Conservation (phyloP, 2,797 vertebrate genomes). For the Hydrocynus forskahlii region DNA sequence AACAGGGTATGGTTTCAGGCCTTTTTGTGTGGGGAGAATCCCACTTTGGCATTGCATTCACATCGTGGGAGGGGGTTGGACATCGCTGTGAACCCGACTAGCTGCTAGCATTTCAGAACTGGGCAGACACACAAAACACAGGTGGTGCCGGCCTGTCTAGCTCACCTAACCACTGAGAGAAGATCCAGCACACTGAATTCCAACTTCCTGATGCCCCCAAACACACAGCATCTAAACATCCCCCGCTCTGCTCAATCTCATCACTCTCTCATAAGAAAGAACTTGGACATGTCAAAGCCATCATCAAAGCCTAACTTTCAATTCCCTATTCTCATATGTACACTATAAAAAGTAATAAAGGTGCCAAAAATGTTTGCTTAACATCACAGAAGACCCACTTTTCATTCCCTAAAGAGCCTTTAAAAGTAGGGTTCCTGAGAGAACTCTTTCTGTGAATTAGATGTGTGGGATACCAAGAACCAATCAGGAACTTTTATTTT, state of each 20-base stretch:
- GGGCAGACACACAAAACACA: slow-evolving; percentile 57
- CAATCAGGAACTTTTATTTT: not conserved
- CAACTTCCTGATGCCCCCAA: not conserved
- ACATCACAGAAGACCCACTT: no score
- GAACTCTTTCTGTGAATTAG: not conserved
- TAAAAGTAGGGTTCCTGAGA: not conserved
- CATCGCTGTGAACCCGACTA: slow-evolving; percentile 37
- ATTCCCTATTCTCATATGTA: no score
- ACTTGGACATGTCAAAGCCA: not conserved
- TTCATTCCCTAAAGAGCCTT: no score
- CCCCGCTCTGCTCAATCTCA: slow-evolving; percentile 1
- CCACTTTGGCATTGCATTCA: slow-evolving; percentile 31
- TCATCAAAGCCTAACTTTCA: not conserved
- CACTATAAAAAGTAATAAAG: no score
- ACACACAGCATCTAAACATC: slow-evolving; percentile 19
- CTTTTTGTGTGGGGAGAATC: slow-evolving; percentile 31
- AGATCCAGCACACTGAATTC: slow-evolving; percentile 38
- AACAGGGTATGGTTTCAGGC: slow-evolving; percentile 50
- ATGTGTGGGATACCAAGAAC: not conserved
- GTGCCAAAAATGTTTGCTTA: no score
- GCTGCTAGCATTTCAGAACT: slow-evolving; percentile 53
- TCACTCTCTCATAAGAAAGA: not conserved
- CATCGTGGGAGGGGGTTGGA: slow-evolving; percentile 11
- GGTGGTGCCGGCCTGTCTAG: slow-evolving; percentile 62
- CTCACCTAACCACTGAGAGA: slow-evolving; percentile 58